Conservation (phyloP, 2,888 invertebrate genomes). For the Chymomyza caudatula region DNA sequence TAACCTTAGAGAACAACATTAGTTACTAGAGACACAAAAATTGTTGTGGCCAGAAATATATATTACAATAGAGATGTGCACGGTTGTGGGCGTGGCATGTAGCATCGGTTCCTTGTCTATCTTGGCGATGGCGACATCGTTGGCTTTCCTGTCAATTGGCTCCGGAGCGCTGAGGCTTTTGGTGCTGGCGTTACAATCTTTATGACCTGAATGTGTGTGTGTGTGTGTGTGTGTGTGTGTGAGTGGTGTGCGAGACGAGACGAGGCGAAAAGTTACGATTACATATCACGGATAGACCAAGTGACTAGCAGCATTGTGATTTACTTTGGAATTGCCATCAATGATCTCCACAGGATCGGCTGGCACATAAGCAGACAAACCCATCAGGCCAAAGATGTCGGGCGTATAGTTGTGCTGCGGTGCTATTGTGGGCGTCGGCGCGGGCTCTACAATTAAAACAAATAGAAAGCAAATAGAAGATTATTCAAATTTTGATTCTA, state of each 20-base stretch:
- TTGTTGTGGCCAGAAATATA: conserved; percentile 24
- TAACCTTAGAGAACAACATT: conserved; percentile 29
- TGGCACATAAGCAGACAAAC: conserved; percentile 79
- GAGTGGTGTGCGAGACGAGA: conserved; percentile 32
- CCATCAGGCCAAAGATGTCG: conserved; percentile 79
- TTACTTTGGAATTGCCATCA: conserved; percentile 84
- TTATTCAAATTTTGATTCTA: too few species aligned
- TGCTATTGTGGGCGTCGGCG: conserved; percentile 46
- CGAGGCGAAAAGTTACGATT: conserved; percentile 36
- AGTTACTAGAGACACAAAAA: background rate
- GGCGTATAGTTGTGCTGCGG: conserved; percentile 65
- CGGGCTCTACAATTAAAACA: conserved; percentile 18
- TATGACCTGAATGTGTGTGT: conserved; percentile 56
- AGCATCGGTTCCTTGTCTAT: conserved; percentile 43
- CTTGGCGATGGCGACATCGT: conserved; percentile 72
- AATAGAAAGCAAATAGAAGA: background rate
- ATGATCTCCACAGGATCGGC: conserved; percentile 80
- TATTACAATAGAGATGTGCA: conserved; percentile 52
- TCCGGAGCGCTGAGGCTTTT: conserved; percentile 48
- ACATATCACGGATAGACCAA: conserved; percentile 28
- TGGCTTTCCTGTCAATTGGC: conserved; percentile 44
- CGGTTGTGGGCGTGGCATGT: background rate
- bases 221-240: conserved; percentile 18
- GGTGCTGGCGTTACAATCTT: conserved; percentile 71
- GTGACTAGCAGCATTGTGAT: conserved; percentile 54